Evolutionary conservation across 2,113 vertebrate species (phyloP).

Genomic region (Gymnocephalus cernua): DNA sequence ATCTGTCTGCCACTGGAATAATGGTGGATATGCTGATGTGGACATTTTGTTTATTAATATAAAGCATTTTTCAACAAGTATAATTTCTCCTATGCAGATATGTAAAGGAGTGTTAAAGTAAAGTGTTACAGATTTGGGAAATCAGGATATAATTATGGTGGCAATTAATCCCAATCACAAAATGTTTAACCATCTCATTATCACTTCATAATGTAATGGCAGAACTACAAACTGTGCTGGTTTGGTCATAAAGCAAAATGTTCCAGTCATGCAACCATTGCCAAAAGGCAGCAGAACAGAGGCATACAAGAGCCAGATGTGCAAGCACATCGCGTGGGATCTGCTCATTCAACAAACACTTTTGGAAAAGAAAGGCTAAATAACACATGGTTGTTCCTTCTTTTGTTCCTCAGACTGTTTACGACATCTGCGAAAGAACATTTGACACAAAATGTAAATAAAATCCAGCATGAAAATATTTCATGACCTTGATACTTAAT

Average conservation of each 20-base stretch:
- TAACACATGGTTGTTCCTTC: slow-evolving; percentile 31
- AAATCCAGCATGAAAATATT: slow-evolving; percentile 18
- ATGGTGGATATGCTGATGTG: too few species aligned
- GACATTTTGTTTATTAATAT: background rate
- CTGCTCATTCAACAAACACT: slow-evolving; percentile 42
- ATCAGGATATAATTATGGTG: background rate
- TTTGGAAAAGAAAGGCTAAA: slow-evolving; percentile 48
- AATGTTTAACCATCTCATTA: slow-evolving; percentile 43
- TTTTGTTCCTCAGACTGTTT: slow-evolving; percentile 27
- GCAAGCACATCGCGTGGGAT: slow-evolving; percentile 42
- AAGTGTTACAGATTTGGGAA: background rate
- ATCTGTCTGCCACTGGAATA: background rate
- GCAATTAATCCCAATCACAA: slow-evolving; percentile 5
- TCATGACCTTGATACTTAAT: background rate
- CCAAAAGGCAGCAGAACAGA: slow-evolving; percentile 24
- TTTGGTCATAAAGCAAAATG: slow-evolving; percentile 35
- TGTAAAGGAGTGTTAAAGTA: background rate
- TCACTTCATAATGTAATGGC: slow-evolving; percentile 30
- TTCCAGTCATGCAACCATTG: slow-evolving; percentile 7
- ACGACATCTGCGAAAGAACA: slow-evolving; percentile 10
- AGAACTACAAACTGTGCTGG: slow-evolving; percentile 5
- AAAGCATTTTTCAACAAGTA: background rate
- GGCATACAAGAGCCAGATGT: slow-evolving; percentile 64
- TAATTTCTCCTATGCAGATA: background rate
- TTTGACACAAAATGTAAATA: slow-evolving; percentile 33